Evolutionary conservation across 2,113 vertebrate genomes (phyloP).

Genomic region (Eulemur rufifrons): DNA sequence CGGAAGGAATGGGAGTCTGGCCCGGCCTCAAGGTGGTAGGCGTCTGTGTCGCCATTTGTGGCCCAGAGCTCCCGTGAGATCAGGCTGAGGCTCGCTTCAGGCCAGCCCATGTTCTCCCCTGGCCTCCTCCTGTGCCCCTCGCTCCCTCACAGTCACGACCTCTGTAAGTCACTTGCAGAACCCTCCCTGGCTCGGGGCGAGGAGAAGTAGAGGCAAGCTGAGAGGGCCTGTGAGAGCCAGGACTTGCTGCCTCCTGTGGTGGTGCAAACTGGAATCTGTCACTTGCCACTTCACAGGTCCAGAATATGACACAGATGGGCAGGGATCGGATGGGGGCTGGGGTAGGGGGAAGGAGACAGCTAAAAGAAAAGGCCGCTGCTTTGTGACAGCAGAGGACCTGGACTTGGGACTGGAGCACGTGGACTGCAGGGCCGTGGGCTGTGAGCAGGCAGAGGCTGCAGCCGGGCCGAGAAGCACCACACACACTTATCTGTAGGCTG

Average conservation of each 20-base stretch:
- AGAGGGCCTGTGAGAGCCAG: fast-evolving
- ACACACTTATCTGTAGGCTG: background rate
- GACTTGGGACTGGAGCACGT: background rate
- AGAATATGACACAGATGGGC: background rate
- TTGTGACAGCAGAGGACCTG: background rate
- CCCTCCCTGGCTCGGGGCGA: background rate
- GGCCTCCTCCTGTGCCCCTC: background rate
- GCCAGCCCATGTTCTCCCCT: fast-evolving
- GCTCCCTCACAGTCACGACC: background rate
- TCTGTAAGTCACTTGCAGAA: background rate
- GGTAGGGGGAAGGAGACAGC: no score
- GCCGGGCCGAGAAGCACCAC: background rate
- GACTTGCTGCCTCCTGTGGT: fast-evolving
- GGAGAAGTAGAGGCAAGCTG: background rate
- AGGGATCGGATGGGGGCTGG: background rate
- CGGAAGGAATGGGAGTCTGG: background rate
- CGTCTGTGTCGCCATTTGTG: no score
- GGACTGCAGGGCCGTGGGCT: fast-evolving
- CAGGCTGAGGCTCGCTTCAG: background rate
- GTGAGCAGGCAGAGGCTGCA: background rate
- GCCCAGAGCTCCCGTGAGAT: background rate
- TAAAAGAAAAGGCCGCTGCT: fast-evolving
- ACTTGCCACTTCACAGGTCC: background rate
- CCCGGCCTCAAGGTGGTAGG: background rate
- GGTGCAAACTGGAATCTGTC: background rate